Evolutionary conservation across 2,113 vertebrate species (phyloP).

Genomic region (Leptodactylus fuscus): DNA sequence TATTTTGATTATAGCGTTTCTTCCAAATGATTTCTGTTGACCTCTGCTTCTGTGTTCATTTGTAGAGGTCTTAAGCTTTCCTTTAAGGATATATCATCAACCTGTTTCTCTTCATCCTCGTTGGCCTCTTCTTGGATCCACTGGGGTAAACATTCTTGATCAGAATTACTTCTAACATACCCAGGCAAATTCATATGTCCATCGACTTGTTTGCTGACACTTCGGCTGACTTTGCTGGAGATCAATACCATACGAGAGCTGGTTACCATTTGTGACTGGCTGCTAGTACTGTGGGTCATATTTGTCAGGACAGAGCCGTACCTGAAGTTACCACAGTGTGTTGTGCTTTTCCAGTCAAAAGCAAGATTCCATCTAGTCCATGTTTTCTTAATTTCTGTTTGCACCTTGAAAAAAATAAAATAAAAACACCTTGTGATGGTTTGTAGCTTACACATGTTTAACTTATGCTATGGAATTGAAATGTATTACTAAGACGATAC

Average conservation of each 20-base stretch:
- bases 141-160: conserved; percentile 76
- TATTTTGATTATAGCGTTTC: conserved; percentile 62
- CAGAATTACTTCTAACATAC: conserved; percentile 85
- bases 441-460: neutral
- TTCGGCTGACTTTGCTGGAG: conserved; percentile 71
- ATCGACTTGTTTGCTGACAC: conserved; percentile 56
- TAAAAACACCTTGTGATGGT: neutral
- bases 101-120: conserved; percentile 71
- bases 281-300: conserved; percentile 84
- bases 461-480: neutral
- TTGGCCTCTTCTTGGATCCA: conserved; percentile 75
- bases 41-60: conserved; percentile 32
- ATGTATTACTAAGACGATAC: neutral
- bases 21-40: conserved; percentile 60
- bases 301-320: conserved; percentile 84
- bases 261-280: conserved; percentile 79
- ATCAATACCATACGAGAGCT: conserved; percentile 74
- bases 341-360: conserved; percentile 81
- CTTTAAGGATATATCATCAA: conserved; percentile 76
- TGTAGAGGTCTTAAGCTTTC: conserved; percentile 65
- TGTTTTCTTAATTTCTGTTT: conserved; percentile 87
- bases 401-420: conserved; percentile 74
- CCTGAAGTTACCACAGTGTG: conserved; percentile 78
- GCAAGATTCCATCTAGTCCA: conserved; percentile 85
- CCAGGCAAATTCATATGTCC: conserved; percentile 80